Evolutionary conservation across 2,888 invertebrate genomes (phyloP), one percentile per base, ranked within the genome.

Genomic region (Acanthosepion pharaonis): DNA sequence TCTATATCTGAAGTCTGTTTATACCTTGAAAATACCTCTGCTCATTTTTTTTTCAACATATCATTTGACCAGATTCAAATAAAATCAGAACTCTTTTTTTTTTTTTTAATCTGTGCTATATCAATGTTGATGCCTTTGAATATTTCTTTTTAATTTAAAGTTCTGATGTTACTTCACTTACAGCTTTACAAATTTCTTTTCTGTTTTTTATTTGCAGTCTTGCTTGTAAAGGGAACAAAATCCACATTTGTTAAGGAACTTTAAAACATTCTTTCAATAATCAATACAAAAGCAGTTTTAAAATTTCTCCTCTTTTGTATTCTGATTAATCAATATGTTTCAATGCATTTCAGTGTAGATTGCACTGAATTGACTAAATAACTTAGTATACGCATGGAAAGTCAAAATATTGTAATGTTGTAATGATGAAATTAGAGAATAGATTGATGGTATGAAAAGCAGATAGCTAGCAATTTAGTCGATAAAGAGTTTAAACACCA

Each of bases 351-450:
- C 8, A 33, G 3, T 78, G n/a, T n/a, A 28, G 1, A 3, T n/a
- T 1, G n/a, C 11, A 78, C 9, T 51, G 51, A 51, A 42, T 51
- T 51, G 15, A 51, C 8, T 59, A 23, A 59, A 59, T 59, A 6
- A 59, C 23, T 59, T 59, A 4, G 78, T n/a, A 78, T 33, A n/a
- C 11, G n/a, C 15, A n/a, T n/a, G 8, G 11, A n/a, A 33, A 78
- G n/a, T n/a, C 78, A n/a, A n/a, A n/a, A 15, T 4, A 8, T n/a
- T 78, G 15, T n/a, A n/a, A 33, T n/a, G 15, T 11, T 15, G n/a
- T 78, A 78, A 78, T 78, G 78, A 78, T 78, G 78, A n/a, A 78
- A 78, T 78, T 78, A 78, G 33, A 78, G 78, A n/a, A 33, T 78
- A 11, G 33, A n/a, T n/a, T 78, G n/a, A n/a, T n/a, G 6, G n/a